These are phyloP conservation scores for Clarias magur DNA, from an alignment of 2,113 vertebrate genomes.

Conservation along the genomic window DNA sequence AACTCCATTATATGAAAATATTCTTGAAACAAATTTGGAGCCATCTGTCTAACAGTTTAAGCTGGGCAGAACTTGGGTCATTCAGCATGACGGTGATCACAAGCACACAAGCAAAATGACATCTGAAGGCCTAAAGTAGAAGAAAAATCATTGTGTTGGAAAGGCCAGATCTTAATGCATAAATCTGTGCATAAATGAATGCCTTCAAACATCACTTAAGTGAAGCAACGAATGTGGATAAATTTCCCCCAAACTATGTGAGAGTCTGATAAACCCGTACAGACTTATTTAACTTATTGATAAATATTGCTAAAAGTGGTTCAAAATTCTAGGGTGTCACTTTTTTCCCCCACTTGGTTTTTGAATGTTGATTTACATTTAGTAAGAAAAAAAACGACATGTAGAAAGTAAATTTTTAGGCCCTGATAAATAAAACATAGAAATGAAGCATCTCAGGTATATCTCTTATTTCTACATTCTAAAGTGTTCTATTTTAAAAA, in stretches of 20 bases:
- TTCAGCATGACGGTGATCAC: background rate
- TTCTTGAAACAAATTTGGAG: background rate
- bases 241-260: background rate
- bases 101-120: background rate
- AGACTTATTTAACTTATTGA: no score
- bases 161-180: no score
- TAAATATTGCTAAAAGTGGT: background rate
- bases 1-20: background rate
- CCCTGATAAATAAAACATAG: background rate
- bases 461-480: background rate
- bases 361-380: background rate
- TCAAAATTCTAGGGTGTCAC: background rate
- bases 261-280: background rate
- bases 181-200: no score
- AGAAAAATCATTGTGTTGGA: no score
- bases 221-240: background rate
- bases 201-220: no score
- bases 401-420: background rate
- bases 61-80: background rate
- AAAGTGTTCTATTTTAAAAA: background rate
- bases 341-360: background rate
- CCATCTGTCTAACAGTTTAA: background rate
- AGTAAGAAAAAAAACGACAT: background rate
- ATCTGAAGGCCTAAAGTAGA: background rate
- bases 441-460: background rate